These are phyloP conservation scores for Coryphaenoides rupestris DNA, from an alignment of 2,113 vertebrate species.

Conservation along the genomic window DNA sequence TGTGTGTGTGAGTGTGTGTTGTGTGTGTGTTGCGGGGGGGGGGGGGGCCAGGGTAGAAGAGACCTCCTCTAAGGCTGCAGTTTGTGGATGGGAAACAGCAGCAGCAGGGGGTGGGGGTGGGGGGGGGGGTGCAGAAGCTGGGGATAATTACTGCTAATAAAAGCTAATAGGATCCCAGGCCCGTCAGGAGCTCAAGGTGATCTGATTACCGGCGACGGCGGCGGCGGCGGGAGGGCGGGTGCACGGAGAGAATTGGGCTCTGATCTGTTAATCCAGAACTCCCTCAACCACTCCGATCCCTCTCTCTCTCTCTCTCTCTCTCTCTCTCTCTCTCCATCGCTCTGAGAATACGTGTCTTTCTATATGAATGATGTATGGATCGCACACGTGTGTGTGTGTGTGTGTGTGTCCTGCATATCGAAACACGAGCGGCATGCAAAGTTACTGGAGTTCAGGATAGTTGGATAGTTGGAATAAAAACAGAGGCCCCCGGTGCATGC, in stretches of 20 bases:
- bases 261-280: conserved; percentile 74
- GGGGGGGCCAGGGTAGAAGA: no score
- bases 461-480: no score
- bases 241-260: no score
- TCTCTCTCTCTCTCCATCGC: conserved; percentile 10
- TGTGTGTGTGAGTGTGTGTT: conserved; percentile 20
- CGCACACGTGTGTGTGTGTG: not conserved
- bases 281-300: conserved; percentile 34
- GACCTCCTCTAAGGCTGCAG: no score
- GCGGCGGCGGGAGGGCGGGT: conserved; percentile 62
- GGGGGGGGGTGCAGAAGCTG: conserved; percentile 53
- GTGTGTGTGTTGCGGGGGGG: conserved; percentile 7
- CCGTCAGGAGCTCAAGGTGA: conserved; percentile 74
- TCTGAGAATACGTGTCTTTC: conserved; percentile 14
- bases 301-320: no score
- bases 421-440: not conserved
- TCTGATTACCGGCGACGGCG: conserved; percentile 73
- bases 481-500: no score
- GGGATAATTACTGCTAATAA: conserved; percentile 79
- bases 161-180: conserved; percentile 76
- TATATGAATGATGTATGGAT: not conserved
- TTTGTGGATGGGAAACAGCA: conserved; percentile 31
- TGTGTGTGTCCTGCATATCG: not conserved
- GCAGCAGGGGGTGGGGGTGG: conserved; percentile 23
- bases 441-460: not conserved